These are phyloP conservation scores for Crioceris asparagi DNA, from an alignment of 2,888 invertebrate species.

Conservation along the genomic window DNA sequence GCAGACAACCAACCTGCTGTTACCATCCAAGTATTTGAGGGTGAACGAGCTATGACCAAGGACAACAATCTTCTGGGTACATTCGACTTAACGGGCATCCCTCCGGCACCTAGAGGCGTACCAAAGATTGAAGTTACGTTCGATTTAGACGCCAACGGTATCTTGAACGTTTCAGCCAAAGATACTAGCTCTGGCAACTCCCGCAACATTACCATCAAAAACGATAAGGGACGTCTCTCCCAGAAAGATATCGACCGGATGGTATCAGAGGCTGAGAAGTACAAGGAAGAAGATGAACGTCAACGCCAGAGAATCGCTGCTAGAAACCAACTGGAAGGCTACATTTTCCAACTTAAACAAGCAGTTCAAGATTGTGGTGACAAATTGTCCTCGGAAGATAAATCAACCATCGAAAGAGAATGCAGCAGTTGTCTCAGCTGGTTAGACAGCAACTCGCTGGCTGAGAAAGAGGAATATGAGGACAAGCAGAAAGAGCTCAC, in stretches of 20 bases:
- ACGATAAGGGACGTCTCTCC: constrained; percentile 70
- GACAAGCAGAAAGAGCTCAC: constrained; percentile 45
- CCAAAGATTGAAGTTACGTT: constrained; percentile 63
- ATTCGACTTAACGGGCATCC: constrained; percentile 56
- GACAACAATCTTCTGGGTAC: constrained; percentile 61
- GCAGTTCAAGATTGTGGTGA: constrained; percentile 52
- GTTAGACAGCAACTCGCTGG: constrained; percentile 56
- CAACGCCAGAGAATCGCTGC: constrained; percentile 55
- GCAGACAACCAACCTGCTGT: constrained; percentile 56
- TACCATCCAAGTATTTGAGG: constrained; percentile 51
- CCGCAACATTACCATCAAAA: constrained; percentile 69
- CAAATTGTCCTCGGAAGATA: constrained; percentile 54
- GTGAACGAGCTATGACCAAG: constrained; percentile 72
- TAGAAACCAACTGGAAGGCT: constrained; percentile 61
- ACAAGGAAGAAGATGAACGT: constrained; percentile 60
- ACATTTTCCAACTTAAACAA: constrained; percentile 58
- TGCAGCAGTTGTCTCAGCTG: constrained; percentile 52
- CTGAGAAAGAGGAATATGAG: constrained; percentile 56
- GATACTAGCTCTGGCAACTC: constrained; percentile 52
- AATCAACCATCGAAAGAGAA: constrained; percentile 41
- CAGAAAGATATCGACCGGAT: constrained; percentile 75
- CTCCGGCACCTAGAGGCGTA: constrained; percentile 58
- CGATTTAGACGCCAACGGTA: constrained; percentile 65
- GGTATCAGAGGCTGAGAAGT: constrained; percentile 63
- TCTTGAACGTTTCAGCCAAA: constrained; percentile 47